Evolutionary conservation across 2,797 vertebrate genomes (phyloP), one percentile per base, ranked within the genome.

Genomic region (Pseudochromis fuscus): DNA sequence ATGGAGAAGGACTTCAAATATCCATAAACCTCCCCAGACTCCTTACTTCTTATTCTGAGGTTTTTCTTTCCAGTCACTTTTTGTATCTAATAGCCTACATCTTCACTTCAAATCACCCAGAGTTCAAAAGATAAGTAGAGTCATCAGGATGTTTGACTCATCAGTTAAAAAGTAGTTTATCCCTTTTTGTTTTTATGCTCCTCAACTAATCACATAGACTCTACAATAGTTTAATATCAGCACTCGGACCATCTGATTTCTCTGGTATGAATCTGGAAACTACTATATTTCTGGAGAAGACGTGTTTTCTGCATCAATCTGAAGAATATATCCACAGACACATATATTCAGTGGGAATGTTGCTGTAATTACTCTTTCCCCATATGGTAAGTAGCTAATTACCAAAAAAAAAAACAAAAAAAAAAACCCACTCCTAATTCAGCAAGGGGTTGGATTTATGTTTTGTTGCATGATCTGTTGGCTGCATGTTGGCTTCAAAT

Each of bases 51-150:
- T 15, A 62, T 38, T 67, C 31, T 0, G 2, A 30, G 4, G 21
- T 59, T 53, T 37, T 27, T 62, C 55, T 31, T 24, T 38, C 3
- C 25, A 53, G 56, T 21, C 16, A 13, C 35, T 49, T 38, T 75
- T 64, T 72, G 16, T 50, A 72, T 79, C 77, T 77, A 66, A 69
- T n/a, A n/a, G n/a, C n/a, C 75, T 68, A 64, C 33, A 44, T 55
- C 42, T 53, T 62, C n/a, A 4, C 28, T 61, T 33, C 51, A 66
- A 40, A 57, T 67, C 59, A 63, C 37, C 48, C 50, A 4, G 19
- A 66, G 31, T 57, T n/a, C n/a, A 23, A 65, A 52, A 4, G 40
- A 51, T 21, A 19, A 1, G 12, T 30, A n/a, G 23, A 28, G 18
- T 18, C 27, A 27, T 74, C 27, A 30, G 0, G 28, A 58, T 45